These are phyloP conservation scores for Dolichallabes microphthalmus DNA, from an alignment of 2,113 vertebrate genomes.

Conservation along the genomic window DNA sequence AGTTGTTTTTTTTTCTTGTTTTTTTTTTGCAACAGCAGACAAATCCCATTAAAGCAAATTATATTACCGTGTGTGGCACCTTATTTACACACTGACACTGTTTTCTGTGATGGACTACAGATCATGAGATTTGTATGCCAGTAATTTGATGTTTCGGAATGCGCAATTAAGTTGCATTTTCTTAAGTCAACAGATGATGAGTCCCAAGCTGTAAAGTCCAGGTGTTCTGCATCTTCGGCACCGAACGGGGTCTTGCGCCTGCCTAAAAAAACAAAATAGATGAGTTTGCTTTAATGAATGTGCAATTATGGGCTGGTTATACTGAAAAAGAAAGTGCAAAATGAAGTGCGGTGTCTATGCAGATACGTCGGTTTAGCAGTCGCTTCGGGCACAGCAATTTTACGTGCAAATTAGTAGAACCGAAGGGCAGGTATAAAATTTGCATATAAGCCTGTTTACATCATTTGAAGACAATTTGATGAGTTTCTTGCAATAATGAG, in stretches of 20 bases:
- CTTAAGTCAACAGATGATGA: background rate
- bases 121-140: background rate
- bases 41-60: constrained; percentile 36
- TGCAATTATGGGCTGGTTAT: background rate
- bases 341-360: background rate
- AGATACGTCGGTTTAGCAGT: background rate
- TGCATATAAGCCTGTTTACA: background rate
- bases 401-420: background rate
- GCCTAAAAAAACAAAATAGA: background rate
- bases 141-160: background rate
- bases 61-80: constrained; percentile 20
- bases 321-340: background rate
- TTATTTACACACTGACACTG: background rate
- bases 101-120: background rate
- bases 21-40: constrained; percentile 1
- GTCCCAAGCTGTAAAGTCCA: background rate
- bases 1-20: background rate
- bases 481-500: background rate
- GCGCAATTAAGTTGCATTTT: background rate
- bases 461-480: background rate
- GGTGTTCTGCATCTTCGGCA: background rate
- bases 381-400: background rate
- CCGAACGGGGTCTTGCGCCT: background rate
- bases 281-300: background rate
- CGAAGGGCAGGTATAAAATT: constrained; percentile 4